These are phyloP conservation scores for Acrobasis suavella DNA, from an alignment of 2,888 invertebrate species.

Conservation along the genomic window DNA sequence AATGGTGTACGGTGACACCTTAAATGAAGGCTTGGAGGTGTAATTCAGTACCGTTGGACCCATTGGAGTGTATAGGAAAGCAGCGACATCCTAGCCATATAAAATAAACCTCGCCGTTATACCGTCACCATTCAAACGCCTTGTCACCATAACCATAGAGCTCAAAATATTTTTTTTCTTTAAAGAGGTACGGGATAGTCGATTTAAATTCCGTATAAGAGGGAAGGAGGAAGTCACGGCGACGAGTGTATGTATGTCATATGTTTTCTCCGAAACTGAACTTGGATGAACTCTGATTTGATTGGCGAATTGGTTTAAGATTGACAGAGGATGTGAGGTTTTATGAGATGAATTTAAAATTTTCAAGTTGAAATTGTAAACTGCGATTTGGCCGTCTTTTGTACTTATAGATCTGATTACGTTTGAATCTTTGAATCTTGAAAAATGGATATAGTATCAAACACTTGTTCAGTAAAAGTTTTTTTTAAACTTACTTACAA, in stretches of 20 bases:
- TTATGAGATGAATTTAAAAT: slow-evolving; percentile 12
- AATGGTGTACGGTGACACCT: slow-evolving; percentile 72
- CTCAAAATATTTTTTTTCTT: slow-evolving; percentile 39
- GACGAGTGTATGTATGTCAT: slow-evolving; percentile 70
- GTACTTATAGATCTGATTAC: too few species aligned
- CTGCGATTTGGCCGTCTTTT: too few species aligned
- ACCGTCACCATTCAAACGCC: slow-evolving; percentile 46
- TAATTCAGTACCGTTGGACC: slow-evolving; percentile 77
- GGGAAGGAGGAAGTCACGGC: slow-evolving; percentile 81
- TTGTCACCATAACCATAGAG: slow-evolving; percentile 49
- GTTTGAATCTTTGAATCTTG: too few species aligned
- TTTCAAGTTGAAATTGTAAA: too few species aligned
- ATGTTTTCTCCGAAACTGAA: slow-evolving; percentile 79
- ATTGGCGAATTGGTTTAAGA: slow-evolving; percentile 28
- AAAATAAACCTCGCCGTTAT: slow-evolving; percentile 70
- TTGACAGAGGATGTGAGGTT: neutral
- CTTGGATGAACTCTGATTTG: slow-evolving; percentile 67
- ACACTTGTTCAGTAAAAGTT: too few species aligned
- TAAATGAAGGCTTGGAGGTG: slow-evolving; percentile 73
- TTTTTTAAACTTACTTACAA: too few species aligned
- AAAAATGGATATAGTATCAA: too few species aligned
- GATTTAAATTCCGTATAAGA: slow-evolving; percentile 81
- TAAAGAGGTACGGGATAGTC: slow-evolving; percentile 56
- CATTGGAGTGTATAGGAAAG: slow-evolving; percentile 78
- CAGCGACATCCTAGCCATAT: slow-evolving; percentile 73